Base-by-base conservation (phyloP, 2,888 invertebrate species). In the Noctua fimbriata region DNA sequence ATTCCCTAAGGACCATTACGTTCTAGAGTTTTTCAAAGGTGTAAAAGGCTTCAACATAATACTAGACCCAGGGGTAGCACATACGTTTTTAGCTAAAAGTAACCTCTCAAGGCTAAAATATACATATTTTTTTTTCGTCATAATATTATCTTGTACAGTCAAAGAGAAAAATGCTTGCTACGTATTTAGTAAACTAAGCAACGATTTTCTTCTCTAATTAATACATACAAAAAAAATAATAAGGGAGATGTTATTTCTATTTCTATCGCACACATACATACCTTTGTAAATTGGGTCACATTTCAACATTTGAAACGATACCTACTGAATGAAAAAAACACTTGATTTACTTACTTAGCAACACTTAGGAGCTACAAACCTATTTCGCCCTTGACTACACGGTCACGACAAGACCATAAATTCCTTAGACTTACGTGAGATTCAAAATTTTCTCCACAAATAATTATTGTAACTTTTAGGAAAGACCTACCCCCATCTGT, bases 31-130 rank as follows among this genome's bases (percentile, higher is more conserved):
- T 77, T 67, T 63, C 65, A 60, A 77, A 79, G 63, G 47, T 67
- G 69, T 73, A 75, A 87, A 87, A 86, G 60, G 76, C 60, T 85
- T 82, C 67, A 41, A 58, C 69, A 12, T 32, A 52, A 49, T 73
- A 82, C 52, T 75, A 70, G 65, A 67, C 86, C 69, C 86, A 41
- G 18, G 76, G 52, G 86, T 66, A 75, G 65, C 3, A 28, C 73
- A 55, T 3, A 52, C 32, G 5, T 66, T 76, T 66, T 58, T 58
- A 69, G 76, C 60, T 21, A 32, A 77, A 77, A 78, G 41, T 67
- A 73, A 69, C 55, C 65, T 58, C n/a, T 16, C n/a, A 69, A 71
- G 41, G 32, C 44, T 24, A 28, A 55, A 60, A 58, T 65, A n/a
- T 49, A 67, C 21, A 28, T 24, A 3, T 32, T 65, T 73, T 73